Evolutionary conservation across 1,140 invertebrate genomes (phyloP).

Genomic region (Leucophenga varia): DNA sequence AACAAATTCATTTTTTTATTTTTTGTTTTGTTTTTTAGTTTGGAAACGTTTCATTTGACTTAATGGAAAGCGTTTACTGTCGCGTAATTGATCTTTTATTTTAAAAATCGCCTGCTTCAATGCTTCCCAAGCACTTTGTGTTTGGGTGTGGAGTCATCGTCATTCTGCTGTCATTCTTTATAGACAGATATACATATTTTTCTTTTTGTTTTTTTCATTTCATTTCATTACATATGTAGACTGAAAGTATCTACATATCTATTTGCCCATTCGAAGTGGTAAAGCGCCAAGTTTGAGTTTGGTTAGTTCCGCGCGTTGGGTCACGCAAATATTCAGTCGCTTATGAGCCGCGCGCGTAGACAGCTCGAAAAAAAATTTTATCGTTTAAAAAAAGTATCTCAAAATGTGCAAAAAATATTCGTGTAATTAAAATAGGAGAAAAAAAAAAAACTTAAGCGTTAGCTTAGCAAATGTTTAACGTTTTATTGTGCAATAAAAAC

Average conservation of each 20-base stretch:
- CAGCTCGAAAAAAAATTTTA: constrained; percentile 35
- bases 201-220: constrained; percentile 28
- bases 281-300: constrained; percentile 14
- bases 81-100: constrained; percentile 49
- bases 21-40: neutral
- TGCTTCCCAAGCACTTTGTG: neutral
- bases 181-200: too few relatives aligned
- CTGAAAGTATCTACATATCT: constrained; percentile 7
- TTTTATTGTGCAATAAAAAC: neutral
- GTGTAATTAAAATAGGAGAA: neutral
- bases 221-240: too few relatives aligned
- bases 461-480: neutral
- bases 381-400: too few relatives aligned
- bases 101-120: constrained; percentile 28
- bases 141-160: constrained; percentile 7
- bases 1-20: neutral
- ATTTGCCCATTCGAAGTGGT: constrained; percentile 15
- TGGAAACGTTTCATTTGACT: neutral
- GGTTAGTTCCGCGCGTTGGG: constrained; percentile 43
- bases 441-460: neutral
- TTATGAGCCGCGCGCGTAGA: constrained; percentile 48
- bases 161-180: constrained; percentile 38
- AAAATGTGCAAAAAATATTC: too few relatives aligned
- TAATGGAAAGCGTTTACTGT: constrained; percentile 17
- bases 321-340: constrained; percentile 53